Base-by-base conservation (phyloP, 2,888 invertebrate species). In the Drosophila merina region DNA sequence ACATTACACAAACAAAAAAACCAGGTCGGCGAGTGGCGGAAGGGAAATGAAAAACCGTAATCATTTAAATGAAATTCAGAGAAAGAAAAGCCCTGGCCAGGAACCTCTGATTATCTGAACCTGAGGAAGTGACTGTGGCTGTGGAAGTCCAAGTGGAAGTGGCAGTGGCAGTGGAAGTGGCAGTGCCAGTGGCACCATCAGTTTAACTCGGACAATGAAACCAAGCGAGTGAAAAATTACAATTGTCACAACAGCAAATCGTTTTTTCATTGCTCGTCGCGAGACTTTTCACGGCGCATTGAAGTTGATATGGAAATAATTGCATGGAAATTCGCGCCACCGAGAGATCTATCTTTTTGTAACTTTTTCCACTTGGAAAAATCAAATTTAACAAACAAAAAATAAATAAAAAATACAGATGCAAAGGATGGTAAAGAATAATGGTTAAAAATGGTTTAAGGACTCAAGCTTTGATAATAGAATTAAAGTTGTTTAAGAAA, bases 181-280 rank as follows among this genome's bases (percentile, higher is more conserved):
- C 12, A 49, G 42, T 47, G 51, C 26, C 52, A 20, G 38, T 48
- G 44, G 33, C 55, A 54, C 50, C 45, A 52, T 55, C 50, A 57
- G 56, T 58, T 62, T 47, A 58, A 44, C 77, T 66, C 56, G 72
- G 68, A 72, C 59, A 54, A 71, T 79, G 60, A 78, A 88, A 73
- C 75, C 81, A 88, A 86, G 85, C 82, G 73, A 88, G 76, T 86
- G 86, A 86, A 81, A 88, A 86, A 86, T 88, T 77, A 86, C 84
- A 76, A 86, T 88, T 84, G 88, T 86, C 86, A 81, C 86, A 77
- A 74, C 79, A 81, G 73, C 86, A 88, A 86, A 88, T 86, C 86
- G 76, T 75, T 77, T 72, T 88, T 86, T 83, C 77, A 85, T 85
- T 77, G 75, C 70, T 70, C 38, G 44, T 58, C 44, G 63, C 66